These are phyloP conservation scores for Asobara japonica DNA, from an alignment of 1,140 invertebrate genomes.

Conservation along the genomic window DNA sequence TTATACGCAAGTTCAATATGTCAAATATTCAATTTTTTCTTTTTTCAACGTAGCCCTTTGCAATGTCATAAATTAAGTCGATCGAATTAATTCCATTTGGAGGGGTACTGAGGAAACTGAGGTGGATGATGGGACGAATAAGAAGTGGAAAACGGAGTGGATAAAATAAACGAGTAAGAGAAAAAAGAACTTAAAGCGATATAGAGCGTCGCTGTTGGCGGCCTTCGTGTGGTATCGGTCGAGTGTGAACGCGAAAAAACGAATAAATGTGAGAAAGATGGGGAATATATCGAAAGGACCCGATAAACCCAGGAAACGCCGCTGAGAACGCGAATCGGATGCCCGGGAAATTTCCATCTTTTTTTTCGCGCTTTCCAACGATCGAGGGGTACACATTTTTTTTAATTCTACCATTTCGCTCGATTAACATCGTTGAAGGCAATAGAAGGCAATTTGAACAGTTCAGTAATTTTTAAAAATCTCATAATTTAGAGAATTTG, in stretches of 20 bases:
- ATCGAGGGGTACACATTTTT: background rate
- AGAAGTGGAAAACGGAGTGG: conserved; percentile 18
- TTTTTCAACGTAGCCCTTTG: too few species aligned
- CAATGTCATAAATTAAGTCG: too few species aligned
- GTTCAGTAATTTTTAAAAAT: background rate
- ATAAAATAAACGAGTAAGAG: background rate
- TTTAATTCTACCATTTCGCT: background rate
- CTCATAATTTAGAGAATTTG: too few species aligned
- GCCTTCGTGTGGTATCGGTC: too few species aligned
- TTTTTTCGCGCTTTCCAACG: conserved; percentile 3
- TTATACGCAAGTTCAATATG: too few species aligned
- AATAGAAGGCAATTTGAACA: background rate
- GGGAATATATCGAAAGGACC: conserved; percentile 6
- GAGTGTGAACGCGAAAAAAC: background rate
- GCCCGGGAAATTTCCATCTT: background rate
- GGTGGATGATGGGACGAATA: background rate
- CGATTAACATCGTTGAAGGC: conserved; percentile 25
- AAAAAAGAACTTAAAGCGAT: conserved; percentile 12
- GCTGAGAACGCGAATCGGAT: conserved; percentile 23
- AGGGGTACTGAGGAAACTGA: conserved; percentile 28
- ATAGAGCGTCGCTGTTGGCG: background rate
- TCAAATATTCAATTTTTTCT: too few species aligned
- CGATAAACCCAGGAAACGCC: conserved; percentile 27
- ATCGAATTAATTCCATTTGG: conserved; percentile 35
- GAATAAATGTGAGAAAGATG: conserved; percentile 8